Conservation (phyloP, 2,888 invertebrate genomes). For the Thereva unica region DNA sequence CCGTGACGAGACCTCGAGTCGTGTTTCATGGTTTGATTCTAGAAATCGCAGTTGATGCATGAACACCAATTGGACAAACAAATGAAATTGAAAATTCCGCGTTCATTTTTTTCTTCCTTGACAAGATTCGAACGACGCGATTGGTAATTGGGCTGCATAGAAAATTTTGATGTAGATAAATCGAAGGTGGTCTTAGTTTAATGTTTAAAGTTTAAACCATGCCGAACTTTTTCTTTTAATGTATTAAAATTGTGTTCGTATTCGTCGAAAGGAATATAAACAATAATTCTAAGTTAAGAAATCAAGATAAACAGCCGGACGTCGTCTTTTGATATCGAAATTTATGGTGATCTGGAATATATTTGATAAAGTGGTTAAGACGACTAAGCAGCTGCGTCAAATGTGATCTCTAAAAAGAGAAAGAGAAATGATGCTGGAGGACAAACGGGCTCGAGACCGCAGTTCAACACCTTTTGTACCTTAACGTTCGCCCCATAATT, state of each 20-base stretch:
- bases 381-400: no score
- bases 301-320: no score
- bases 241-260: no score
- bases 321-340: no score
- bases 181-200: no score
- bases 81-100: conserved; percentile 34
- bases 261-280: no score
- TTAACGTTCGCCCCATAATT: background rate
- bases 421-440: background rate
- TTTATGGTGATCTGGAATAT: no score
- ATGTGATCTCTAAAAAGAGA: no score
- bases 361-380: no score
- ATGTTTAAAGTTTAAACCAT: no score
- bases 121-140: conserved; percentile 12
- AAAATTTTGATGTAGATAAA: conserved; percentile 1
- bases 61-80: conserved; percentile 24
- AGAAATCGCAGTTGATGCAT: conserved; percentile 21
- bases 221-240: no score
- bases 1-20: conserved; percentile 30
- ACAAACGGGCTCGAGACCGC: background rate
- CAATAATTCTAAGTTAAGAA: no score
- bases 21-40: conserved; percentile 33
- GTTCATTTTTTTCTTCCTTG: conserved; percentile 24
- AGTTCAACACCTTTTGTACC: conserved; percentile 11
- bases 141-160: conserved; percentile 14